phyloP scores from a whole-genome alignment of 2,113 vertebrate species.

The Ictalurus punctatus region DNA sequence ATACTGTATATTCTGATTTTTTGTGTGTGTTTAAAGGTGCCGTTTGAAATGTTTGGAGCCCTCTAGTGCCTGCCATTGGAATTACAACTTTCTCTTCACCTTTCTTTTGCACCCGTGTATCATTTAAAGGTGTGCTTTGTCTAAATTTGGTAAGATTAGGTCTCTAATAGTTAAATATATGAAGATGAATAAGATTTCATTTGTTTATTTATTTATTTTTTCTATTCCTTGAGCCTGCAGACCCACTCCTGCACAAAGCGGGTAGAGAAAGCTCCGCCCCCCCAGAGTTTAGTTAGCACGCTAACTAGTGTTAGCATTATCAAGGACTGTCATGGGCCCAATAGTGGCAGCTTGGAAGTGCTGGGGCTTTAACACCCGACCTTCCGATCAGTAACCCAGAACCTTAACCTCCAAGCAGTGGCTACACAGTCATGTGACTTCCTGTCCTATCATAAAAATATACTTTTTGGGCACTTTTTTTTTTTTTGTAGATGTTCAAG shows the following conservation, averaged over 20 bases:
- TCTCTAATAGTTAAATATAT: not conserved
- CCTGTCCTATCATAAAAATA: too few species aligned
- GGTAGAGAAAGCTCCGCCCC: not conserved
- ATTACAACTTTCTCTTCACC: not conserved
- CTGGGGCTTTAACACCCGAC: too few species aligned
- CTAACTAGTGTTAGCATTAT: not conserved
- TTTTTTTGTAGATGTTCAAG: too few species aligned
- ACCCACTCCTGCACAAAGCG: not conserved
- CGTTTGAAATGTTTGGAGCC: not conserved
- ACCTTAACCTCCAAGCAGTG: too few species aligned
- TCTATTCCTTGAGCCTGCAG: too few species aligned
- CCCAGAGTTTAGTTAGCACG: not conserved
- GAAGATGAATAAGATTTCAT: not conserved
- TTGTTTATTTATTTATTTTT: not conserved
- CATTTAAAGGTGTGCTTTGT: not conserved
- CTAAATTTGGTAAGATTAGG: not conserved
- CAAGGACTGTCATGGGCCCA: not conserved
- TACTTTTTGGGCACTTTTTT: too few species aligned
- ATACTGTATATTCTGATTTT: not conserved
- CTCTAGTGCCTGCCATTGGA: not conserved
- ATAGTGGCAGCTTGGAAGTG: too few species aligned
- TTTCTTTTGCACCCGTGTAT: not conserved
- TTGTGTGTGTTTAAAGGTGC: not conserved
- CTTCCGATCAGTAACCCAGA: too few species aligned
- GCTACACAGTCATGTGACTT: too few species aligned